These are phyloP conservation scores for Aphaenogaster floridana DNA, from an alignment of 1,140 invertebrate species.

Conservation along the genomic window DNA sequence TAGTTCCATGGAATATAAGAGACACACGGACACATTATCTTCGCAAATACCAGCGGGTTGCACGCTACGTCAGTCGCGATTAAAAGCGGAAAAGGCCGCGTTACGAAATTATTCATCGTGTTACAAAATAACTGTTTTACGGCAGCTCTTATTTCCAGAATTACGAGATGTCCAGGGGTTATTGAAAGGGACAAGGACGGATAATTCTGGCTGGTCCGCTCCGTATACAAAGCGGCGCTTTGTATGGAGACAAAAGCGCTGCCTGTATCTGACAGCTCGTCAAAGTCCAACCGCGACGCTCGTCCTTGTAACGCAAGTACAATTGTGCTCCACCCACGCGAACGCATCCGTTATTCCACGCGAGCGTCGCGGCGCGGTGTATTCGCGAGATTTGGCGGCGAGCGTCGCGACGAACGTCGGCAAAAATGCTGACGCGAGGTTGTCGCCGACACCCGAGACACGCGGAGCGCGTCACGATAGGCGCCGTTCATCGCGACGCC, in stretches of 20 bases:
- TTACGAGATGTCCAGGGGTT: neutral
- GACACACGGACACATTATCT: neutral
- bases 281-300: neutral
- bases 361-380: neutral
- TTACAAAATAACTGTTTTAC: neutral
- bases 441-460: slow-evolving; percentile 69
- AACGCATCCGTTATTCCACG: slow-evolving; percentile 14
- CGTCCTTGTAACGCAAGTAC: slow-evolving; percentile 51
- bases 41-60: neutral
- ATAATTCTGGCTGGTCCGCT: neutral
- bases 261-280: slow-evolving; percentile 37
- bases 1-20: neutral
- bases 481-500: slow-evolving; percentile 67
- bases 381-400: slow-evolving; percentile 67
- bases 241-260: slow-evolving; percentile 19
- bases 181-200: neutral
- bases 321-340: slow-evolving; percentile 31
- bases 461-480: slow-evolving; percentile 66
- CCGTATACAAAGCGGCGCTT: neutral
- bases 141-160: slow-evolving; percentile 1
- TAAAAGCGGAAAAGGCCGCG: neutral
- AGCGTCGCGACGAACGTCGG: slow-evolving; percentile 18
- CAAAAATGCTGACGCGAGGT: slow-evolving; percentile 72
- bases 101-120: neutral
- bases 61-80: neutral